phyloP scores from a whole-genome alignment of 2,888 invertebrate genomes.

The Drosophila maculinotata region DNA sequence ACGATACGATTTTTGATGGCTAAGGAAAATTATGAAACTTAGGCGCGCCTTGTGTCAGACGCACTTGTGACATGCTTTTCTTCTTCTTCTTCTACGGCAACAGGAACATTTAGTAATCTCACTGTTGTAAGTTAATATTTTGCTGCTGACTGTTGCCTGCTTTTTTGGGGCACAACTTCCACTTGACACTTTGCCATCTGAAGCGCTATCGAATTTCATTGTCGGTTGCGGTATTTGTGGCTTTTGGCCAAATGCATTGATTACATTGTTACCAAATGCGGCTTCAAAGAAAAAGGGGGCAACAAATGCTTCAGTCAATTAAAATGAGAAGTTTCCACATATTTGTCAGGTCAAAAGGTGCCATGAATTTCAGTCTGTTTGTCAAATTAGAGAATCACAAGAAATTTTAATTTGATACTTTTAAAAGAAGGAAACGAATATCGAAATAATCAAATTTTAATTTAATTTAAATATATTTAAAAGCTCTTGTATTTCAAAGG shows the following conservation, averaged over 20 bases:
- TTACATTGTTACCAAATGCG: slow-evolving; percentile 12
- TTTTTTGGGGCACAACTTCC: slow-evolving; percentile 5
- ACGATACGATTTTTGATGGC: slow-evolving; percentile 47
- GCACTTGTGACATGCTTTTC: slow-evolving; percentile 45
- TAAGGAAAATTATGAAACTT: slow-evolving; percentile 44
- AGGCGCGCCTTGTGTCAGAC: slow-evolving; percentile 42
- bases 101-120: slow-evolving; percentile 38
- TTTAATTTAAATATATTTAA: background rate
- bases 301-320: slow-evolving; percentile 23
- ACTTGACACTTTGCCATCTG: slow-evolving; percentile 18
- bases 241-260: slow-evolving; percentile 22
- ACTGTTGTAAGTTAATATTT: slow-evolving; percentile 46
- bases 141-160: slow-evolving; percentile 23
- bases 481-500: background rate
- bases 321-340: slow-evolving; percentile 3
- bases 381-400: background rate
- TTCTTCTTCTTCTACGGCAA: background rate
- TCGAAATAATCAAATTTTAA: background rate
- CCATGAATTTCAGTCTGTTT: background rate
- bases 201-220: slow-evolving; percentile 45
- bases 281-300: slow-evolving; percentile 24
- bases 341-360: background rate
- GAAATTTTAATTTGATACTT: background rate
- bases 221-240: slow-evolving; percentile 23
- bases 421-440: background rate